phyloP scores from a whole-genome alignment of 2,888 invertebrate genomes.

The Arenicola marina region DNA sequence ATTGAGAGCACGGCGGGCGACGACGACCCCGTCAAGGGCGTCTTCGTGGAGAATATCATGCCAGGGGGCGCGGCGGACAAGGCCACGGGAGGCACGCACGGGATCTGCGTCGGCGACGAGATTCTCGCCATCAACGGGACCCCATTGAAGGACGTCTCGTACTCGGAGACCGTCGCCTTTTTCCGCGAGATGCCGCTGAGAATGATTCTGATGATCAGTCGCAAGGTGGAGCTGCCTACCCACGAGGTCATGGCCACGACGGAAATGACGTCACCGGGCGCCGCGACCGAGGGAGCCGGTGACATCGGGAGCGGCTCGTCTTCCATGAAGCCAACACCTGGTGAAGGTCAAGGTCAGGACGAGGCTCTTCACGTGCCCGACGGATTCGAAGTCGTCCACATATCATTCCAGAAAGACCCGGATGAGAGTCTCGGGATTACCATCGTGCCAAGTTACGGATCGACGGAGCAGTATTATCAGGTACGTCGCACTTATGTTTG shows the following conservation, averaged over 20 bases:
- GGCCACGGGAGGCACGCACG: slow-evolving; percentile 42
- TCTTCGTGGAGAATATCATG: slow-evolving; percentile 69
- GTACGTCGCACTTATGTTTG: too few species aligned
- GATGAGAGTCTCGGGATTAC: slow-evolving; percentile 49
- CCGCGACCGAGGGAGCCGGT: neutral
- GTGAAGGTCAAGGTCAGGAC: too few species aligned
- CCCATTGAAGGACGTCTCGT: slow-evolving; percentile 75
- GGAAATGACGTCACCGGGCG: neutral
- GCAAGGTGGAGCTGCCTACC: slow-evolving; percentile 19
- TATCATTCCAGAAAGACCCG: slow-evolving; percentile 39
- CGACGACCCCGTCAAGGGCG: slow-evolving; percentile 76
- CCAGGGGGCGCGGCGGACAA: slow-evolving; percentile 52
- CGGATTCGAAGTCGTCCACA: slow-evolving; percentile 21
- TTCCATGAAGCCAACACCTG: too few species aligned
- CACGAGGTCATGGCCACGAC: neutral
- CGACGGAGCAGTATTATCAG: neutral
- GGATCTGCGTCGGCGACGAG: slow-evolving; percentile 83
- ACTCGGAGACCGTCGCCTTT: slow-evolving; percentile 86
- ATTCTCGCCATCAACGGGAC: slow-evolving; percentile 83
- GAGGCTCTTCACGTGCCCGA: slow-evolving; percentile 12
- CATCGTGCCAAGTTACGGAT: slow-evolving; percentile 32
- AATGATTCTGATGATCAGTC: slow-evolving; percentile 41
- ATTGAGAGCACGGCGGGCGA: slow-evolving; percentile 89
- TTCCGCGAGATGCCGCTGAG: slow-evolving; percentile 77
- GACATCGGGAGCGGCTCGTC: too few species aligned